Base-by-base conservation (phyloP, 37 sponge, comb jelly and placozoan genomes). In the Tethya wilhelma region DNA sequence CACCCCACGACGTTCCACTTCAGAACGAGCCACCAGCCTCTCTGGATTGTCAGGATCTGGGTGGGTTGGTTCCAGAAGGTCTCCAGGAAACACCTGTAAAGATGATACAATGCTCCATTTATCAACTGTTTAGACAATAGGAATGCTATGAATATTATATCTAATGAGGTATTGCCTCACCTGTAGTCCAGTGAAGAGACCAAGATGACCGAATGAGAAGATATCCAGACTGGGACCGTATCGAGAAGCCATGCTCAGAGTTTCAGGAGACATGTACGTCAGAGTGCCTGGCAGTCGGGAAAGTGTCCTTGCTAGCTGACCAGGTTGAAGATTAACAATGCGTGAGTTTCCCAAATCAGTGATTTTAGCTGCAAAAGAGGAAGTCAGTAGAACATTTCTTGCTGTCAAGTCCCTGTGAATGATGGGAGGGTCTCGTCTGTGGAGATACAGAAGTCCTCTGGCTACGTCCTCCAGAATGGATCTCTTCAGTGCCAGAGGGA, bases 271-370 rank as follows among this genome's bases (percentile, higher is more conserved):
- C 77, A 77, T 77, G 67, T 65, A 66, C 31, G 31, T 55, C 29
- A 65, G 46, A 5, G 79, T 78, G 23, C 79, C 79, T 26, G 79
- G 79, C 22, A 66, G 39, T 2, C 9, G 26, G 23, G 67, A 45
- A 14, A 62, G 28, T 32, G 36, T 26, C 46, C 20, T 20, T 2
- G 34, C 45, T n/a, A 60, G 32, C 26, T 36, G 40, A 9, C 64
- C 63, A 7, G 38, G 63, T 23, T 40, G 12, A 14, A 40, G 40
- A 20, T 77, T 44, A 39, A 77, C 62, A 5, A 77, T 43, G 42
- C 63, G 77, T n/a, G 77, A 59, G 39, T 59, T 77, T n/a, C 77
- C 77, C 63, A 77, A 25, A 68, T 78, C 79, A 29, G 67, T 38
- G 23, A 78, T 78, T 39, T 78, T 78, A 22, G 67, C 67, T 25